These are phyloP conservation scores for Molanna angustata DNA, from an alignment of 2,888 invertebrate genomes.

Conservation along the genomic window DNA sequence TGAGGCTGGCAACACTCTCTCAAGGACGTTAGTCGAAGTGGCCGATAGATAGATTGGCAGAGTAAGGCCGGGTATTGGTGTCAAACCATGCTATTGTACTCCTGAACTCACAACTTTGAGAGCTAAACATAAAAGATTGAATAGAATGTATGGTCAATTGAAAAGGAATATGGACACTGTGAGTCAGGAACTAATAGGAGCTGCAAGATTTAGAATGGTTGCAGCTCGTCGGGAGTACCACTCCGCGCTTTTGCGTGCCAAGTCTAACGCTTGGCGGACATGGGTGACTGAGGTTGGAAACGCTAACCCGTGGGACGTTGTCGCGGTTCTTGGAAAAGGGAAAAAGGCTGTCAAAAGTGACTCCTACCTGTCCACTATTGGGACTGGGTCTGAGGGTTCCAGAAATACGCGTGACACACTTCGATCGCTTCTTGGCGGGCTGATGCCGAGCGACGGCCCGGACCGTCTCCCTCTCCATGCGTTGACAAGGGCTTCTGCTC, in stretches of 20 bases:
- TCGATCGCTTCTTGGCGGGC: neutral
- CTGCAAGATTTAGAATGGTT: neutral
- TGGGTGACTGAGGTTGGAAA: conserved; percentile 9
- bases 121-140: neutral
- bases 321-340: neutral
- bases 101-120: neutral
- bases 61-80: neutral
- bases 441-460: conserved; percentile 1
- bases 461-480: conserved; percentile 1
- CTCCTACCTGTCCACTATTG: too few relatives aligned
- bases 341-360: too few relatives aligned
- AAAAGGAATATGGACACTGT: neutral
- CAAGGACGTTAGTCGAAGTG: neutral
- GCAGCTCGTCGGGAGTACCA: neutral
- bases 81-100: neutral
- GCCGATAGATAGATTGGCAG: conserved; percentile 1
- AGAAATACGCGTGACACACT: neutral
- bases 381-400: neutral
- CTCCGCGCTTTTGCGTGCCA: neutral
- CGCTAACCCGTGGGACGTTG: conserved; percentile 3
- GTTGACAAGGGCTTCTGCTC: neutral
- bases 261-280: neutral
- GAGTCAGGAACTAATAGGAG: neutral
- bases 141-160: neutral
- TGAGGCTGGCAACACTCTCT: neutral